Conservation (phyloP, 2,797 vertebrate genomes). For the Helarctos malayanus region DNA sequence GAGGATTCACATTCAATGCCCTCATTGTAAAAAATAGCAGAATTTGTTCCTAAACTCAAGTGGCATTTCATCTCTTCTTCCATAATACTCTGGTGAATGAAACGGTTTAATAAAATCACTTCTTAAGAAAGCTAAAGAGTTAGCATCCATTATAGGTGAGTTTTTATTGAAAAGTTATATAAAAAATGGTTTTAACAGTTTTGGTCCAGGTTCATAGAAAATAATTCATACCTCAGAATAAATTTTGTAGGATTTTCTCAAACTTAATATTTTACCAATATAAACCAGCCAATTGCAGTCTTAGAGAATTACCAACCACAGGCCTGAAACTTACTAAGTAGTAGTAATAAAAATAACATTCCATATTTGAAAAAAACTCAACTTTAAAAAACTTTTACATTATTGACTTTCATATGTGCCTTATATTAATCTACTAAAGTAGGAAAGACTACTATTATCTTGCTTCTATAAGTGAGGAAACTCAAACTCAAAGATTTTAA, state of each 20-base stretch:
- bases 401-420: conserved; percentile 2
- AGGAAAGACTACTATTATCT: not conserved
- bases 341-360: conserved; percentile 9
- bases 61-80: conserved; percentile 35
- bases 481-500: not conserved
- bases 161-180: conserved; percentile 50
- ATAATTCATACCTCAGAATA: not conserved
- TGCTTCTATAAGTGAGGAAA: not conserved
- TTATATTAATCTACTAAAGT: not conserved
- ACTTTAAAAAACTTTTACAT: not conserved
- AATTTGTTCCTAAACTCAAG: conserved; percentile 47
- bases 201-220: not conserved
- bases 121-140: conserved; percentile 14
- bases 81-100: conserved; percentile 21
- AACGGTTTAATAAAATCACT: conserved; percentile 45
- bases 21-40: conserved; percentile 60
- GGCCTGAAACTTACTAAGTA: not conserved
- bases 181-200: not conserved
- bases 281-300: not conserved
- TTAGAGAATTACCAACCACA: not conserved
- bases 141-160: not conserved
- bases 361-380: not conserved
- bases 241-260: not conserved
- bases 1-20: conserved; percentile 76
- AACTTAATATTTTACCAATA: not conserved